Evolutionary conservation across 2,797 vertebrate species (phyloP).

Genomic region (Heterohyrax brucei): DNA sequence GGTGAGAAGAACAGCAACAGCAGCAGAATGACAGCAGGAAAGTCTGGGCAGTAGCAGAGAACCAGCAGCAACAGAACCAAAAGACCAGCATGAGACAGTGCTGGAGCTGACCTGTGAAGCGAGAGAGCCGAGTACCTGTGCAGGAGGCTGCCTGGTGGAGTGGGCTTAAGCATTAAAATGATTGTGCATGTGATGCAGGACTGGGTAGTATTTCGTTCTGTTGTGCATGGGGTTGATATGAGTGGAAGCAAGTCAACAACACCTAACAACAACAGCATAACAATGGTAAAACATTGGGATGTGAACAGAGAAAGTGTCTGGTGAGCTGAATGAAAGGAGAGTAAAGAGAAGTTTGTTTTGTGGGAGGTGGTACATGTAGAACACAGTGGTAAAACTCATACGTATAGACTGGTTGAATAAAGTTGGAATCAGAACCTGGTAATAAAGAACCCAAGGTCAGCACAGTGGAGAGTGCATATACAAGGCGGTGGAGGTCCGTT

Average conservation of each 20-base stretch:
- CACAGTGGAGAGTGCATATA: neutral
- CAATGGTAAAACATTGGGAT: neutral
- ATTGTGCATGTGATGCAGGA: too few relatives aligned
- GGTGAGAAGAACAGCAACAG: too few relatives aligned
- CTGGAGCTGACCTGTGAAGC: too few relatives aligned
- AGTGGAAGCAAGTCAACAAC: neutral
- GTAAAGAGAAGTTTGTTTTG: neutral
- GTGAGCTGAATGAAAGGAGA: neutral
- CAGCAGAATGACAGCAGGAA: too few relatives aligned
- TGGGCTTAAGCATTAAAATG: too few relatives aligned
- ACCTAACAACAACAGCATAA: too few relatives aligned
- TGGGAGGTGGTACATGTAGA: neutral
- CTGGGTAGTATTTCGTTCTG: too few relatives aligned
- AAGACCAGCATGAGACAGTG: too few relatives aligned
- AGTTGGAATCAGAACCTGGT: slow-evolving; percentile 30
- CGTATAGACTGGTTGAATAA: neutral
- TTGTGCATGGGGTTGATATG: neutral
- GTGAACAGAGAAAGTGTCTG: neutral
- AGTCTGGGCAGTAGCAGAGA: too few relatives aligned
- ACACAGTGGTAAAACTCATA: slow-evolving; percentile 1
- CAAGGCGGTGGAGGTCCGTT: neutral
- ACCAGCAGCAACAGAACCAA: too few relatives aligned
- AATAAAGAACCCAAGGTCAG: neutral
- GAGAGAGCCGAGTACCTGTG: too few relatives aligned
- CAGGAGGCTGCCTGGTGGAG: too few relatives aligned